Evolutionary conservation across 2,888 invertebrate species (phyloP).

Genomic region (Thera britannica): DNA sequence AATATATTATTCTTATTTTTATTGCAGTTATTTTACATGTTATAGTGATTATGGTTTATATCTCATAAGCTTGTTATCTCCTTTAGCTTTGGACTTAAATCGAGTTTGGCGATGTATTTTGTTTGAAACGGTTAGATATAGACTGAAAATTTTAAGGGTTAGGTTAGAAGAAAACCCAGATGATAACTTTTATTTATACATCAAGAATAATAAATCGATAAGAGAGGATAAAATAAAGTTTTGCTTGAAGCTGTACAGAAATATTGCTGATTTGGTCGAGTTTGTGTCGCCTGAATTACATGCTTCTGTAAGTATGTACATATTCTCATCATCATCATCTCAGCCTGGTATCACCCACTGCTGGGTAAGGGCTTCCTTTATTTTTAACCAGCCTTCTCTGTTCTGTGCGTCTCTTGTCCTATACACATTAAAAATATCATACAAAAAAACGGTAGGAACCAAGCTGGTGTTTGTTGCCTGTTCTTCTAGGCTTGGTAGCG

Average conservation of each 20-base stretch:
- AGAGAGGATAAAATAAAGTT: constrained; percentile 66
- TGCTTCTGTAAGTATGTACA: constrained; percentile 60
- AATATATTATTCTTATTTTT: constrained; percentile 53
- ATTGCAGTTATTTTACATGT: constrained; percentile 55
- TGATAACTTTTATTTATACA: constrained; percentile 63
- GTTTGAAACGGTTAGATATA: constrained; percentile 63
- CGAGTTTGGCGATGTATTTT: constrained; percentile 71
- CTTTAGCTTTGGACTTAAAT: constrained; percentile 67
- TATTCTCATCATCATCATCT: background rate
- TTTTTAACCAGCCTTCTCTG: too few species aligned
- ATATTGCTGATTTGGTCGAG: constrained; percentile 66
- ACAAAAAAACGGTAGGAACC: too few species aligned
- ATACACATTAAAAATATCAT: too few species aligned
- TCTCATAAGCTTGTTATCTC: constrained; percentile 57
- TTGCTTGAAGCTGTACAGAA: constrained; percentile 61
- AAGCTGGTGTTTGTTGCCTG: too few species aligned
- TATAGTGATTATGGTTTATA: constrained; percentile 50
- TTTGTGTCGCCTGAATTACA: constrained; percentile 66
- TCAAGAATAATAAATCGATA: constrained; percentile 59
- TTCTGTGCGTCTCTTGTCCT: too few species aligned
- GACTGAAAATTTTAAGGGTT: constrained; percentile 61
- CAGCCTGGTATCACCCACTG: too few species aligned
- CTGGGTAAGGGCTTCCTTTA: too few species aligned
- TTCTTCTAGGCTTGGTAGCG: too few species aligned
- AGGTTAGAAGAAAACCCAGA: constrained; percentile 64